These are phyloP conservation scores for Macrosiphum euphorbiae DNA, from an alignment of 2,888 invertebrate species.

Conservation along the genomic window DNA sequence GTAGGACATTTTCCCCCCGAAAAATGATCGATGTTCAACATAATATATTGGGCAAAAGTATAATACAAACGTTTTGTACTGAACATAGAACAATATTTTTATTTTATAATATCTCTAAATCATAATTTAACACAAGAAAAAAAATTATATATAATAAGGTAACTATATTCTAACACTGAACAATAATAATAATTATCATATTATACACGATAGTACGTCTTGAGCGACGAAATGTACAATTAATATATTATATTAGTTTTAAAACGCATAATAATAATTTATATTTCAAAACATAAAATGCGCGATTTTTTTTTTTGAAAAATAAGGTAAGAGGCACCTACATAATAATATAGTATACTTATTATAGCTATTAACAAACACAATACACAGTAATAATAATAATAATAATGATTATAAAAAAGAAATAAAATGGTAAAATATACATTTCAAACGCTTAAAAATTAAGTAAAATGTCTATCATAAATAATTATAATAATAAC, in stretches of 20 bases:
- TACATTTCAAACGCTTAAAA: slow-evolving; percentile 8
- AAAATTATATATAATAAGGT: slow-evolving; percentile 40
- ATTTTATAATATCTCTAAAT: background rate
- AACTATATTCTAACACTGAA: slow-evolving; percentile 58
- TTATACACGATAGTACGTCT: background rate
- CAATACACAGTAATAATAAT: background rate
- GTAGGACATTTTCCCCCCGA: too few relatives aligned
- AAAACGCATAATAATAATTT: background rate
- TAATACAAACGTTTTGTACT: background rate
- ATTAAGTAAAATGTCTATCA: slow-evolving; percentile 3
- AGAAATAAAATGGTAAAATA: slow-evolving; percentile 27
- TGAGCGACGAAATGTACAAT: background rate
- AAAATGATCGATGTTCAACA: background rate
- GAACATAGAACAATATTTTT: slow-evolving; percentile 12
- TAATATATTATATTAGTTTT: background rate
- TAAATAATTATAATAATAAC: too few relatives aligned
- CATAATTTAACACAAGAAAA: slow-evolving; percentile 36
- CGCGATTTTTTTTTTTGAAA: background rate
- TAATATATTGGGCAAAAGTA: background rate
- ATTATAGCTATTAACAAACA: slow-evolving; percentile 8
- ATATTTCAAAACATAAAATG: background rate
- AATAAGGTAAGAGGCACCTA: background rate
- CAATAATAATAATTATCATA: slow-evolving; percentile 11
- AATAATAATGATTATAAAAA: background rate
- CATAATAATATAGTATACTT: background rate